Base-by-base conservation (phyloP, 2,888 invertebrate species). In the Orthosia gracilis region DNA sequence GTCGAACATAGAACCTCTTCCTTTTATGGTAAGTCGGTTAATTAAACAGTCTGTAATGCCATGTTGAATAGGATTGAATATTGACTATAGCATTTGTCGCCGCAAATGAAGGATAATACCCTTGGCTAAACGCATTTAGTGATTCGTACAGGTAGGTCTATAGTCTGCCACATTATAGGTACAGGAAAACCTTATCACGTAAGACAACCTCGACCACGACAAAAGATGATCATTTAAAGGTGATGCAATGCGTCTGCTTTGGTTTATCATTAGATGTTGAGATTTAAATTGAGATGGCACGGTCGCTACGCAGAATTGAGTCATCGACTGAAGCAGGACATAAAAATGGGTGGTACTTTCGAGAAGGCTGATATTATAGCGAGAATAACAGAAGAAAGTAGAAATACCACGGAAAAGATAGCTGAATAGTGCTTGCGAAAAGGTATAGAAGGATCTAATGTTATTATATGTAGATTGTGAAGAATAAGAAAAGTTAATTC, bases 181-280 rank as follows among this genome's bases (percentile, higher is more conserved):
- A 65, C 58, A 66, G 50, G 45, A 71, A 59, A 66, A 54, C 54
- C 59, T n/a, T 69, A 63, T 47, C 63, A 45, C n/a, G 18, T 49
- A 47, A 54, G 40, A 59, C 52, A n/a, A 63, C 70, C 31, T 78
- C 18, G 57, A 23, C 18, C 17, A 40, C 50, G 78, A 63, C 52
- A 72, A 78, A 62, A 49, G 58, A 31, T 61, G 12, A 73, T 65
- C 15, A 69, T 57, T 57, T 47, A 45, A 58, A 54, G 23, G 50
- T 77, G 80, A 80, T 73, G 80, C 57, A 80, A 77, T 80, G 15
- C 45, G 17, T 65, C 64, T 65, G 58, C 65, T 55, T 50, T 61
- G 55, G 31, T 55, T 68, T 69, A 69, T 40, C n/a, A 47, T 54
- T 54, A 59, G 64, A 59, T 9, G 13, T 50, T 26, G 26, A 21